These are phyloP conservation scores for Fringilla coelebs DNA, from an alignment of 2,797 vertebrate species.

Conservation along the genomic window DNA sequence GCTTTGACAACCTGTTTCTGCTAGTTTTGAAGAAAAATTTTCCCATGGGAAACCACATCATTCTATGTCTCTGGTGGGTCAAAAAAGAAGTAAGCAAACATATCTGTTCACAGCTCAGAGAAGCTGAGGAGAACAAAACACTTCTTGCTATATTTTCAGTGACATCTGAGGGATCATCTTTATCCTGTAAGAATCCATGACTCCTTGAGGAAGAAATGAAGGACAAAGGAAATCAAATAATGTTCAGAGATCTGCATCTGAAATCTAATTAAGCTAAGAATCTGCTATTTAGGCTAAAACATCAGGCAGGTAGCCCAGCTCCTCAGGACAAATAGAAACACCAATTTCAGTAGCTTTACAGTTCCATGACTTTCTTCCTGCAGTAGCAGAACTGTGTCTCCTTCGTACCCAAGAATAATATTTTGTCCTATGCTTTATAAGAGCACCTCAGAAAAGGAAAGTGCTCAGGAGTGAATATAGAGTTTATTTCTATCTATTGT, in stretches of 20 bases:
- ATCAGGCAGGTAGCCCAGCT: neutral
- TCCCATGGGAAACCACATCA: neutral
- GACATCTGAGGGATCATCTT: neutral
- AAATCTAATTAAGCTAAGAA: conserved; percentile 1
- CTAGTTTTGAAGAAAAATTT: neutral
- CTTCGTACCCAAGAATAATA: neutral
- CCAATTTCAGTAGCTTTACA: neutral
- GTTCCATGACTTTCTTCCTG: neutral
- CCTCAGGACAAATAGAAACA: neutral
- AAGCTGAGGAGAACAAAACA: neutral
- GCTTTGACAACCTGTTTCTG: neutral
- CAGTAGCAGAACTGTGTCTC: neutral
- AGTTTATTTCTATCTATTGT: neutral
- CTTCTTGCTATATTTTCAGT: neutral
- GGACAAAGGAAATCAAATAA: neutral
- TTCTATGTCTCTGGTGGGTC: neutral
- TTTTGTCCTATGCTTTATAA: neutral
- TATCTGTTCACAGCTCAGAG: neutral
- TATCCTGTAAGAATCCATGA: neutral
- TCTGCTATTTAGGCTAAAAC: neutral
- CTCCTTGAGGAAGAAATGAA: neutral
- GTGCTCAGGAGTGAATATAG: neutral
- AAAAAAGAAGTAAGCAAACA: neutral
- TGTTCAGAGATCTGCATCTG: neutral
- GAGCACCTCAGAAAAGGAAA: conserved; percentile 1